Base-by-base conservation (phyloP, 2,888 invertebrate species). In the Nebria salina region DNA sequence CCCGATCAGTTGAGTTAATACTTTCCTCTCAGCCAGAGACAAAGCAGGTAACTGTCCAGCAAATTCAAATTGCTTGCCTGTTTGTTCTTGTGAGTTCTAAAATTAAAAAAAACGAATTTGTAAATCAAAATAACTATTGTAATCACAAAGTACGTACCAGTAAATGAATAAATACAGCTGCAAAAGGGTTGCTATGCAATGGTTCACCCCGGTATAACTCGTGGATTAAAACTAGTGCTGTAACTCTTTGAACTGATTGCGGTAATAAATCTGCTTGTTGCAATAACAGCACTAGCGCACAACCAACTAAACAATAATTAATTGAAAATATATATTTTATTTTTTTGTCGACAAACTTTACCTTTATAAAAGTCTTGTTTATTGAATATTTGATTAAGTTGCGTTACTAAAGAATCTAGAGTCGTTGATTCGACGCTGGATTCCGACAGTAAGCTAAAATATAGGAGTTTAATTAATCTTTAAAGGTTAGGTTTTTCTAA, bases 301-400 rank as follows among this genome's bases (percentile, higher is more conserved):
- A 90, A 74, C 93, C 93, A 81, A 93, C 92, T 91, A 84, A 76
- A 89, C 54, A 54, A 54, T 54, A 89, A 77, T 84, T 84, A 87
- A 70, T 75, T 75, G 72, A 13, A 0, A 20, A 20, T 20, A 20
- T 20, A n/a, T n/a, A n/a, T n/a, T 54, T 34, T 25, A 68, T 15
- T 65, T 43, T 66, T 43, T 11, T 73, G 87, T 84, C 88, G 78
- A 42, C 87, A 86, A 77, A 85, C 7, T 54, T 89, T 87, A 93
- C 93, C 90, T 89, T 95, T 95, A 86, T 95, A 96, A 87, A 94
- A 93, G 85, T 96, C 95, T 77, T 93, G 91, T 87, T 93, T 93
- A 26, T 93, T 92, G 87, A 97, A 96, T 84, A 93, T 92, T 87
- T 95, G 95, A 86, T 95, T 95, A 68, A 96, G 91, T 86, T 95